Percentiles rank a stretch among this genome's conserved stretches.
Conservation (phyloP, 2,888 invertebrate species). For the Pristionchus entomophagus region DNA sequence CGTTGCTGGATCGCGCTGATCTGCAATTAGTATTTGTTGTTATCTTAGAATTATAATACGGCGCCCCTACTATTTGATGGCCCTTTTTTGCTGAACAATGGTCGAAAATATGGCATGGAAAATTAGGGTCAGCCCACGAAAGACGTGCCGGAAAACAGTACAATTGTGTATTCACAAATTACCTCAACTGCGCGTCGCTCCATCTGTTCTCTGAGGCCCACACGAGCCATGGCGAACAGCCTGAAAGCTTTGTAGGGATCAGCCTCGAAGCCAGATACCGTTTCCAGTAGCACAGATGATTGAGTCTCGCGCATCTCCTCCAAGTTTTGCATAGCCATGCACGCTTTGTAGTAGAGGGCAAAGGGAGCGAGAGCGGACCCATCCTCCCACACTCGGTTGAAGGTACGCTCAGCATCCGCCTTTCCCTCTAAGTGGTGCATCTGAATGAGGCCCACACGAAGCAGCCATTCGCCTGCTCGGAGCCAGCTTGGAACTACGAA, state of each 20-base stretch:
- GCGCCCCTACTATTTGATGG: background rate
- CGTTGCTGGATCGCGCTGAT: background rate
- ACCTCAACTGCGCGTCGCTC: background rate
- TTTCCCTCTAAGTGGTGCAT: background rate
- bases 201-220: background rate
- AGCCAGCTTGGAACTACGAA: background rate
- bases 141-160: background rate
- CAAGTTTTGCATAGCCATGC: background rate
- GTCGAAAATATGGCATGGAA: no score
- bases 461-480: background rate
- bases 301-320: background rate
- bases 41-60: no score
- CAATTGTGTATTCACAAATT: background rate
- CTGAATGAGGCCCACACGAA: background rate
- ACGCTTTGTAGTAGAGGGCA: background rate
- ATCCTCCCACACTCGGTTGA: background rate
- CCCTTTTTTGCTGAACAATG: no score
- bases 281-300: background rate
- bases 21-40: no score
- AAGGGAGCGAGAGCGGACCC: background rate
- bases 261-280: background rate
- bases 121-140: no score
- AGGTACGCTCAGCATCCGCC: background rate
- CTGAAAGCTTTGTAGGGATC: background rate
- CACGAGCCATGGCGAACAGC: background rate